These are phyloP conservation scores for Tautogolabrus adspersus DNA, from an alignment of 2,113 vertebrate genomes.

Conservation along the genomic window DNA sequence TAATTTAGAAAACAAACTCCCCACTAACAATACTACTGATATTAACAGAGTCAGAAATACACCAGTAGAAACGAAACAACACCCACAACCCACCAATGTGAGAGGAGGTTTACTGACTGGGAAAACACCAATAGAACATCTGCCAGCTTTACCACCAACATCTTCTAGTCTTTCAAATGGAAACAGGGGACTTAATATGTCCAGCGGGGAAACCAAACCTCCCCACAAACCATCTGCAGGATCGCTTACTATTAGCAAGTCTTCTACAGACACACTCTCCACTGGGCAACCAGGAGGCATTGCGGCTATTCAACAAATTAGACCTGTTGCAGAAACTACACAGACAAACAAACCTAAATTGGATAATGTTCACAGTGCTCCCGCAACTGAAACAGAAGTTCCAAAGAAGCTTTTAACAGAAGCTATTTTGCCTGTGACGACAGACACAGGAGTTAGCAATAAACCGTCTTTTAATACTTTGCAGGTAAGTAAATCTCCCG, in stretches of 20 bases:
- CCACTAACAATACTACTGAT: neutral
- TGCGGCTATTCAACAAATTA: neutral
- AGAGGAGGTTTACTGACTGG: neutral
- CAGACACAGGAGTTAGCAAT: slow-evolving; percentile 9
- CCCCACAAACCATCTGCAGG: slow-evolving; percentile 4
- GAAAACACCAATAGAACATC: slow-evolving; percentile 11
- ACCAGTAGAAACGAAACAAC: neutral
- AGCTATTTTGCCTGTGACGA: neutral
- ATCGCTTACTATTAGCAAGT: slow-evolving; percentile 1
- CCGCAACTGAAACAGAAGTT: slow-evolving; percentile 1
- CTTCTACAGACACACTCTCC: slow-evolving; percentile 10
- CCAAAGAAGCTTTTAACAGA: slow-evolving; percentile 16
- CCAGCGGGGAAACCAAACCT: slow-evolving; percentile 14
- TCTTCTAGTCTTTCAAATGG: slow-evolving; percentile 1
- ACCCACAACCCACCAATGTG: slow-evolving; percentile 6
- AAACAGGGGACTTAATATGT: neutral
- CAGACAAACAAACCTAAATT: slow-evolving; percentile 19
- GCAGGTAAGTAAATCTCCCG: neutral
- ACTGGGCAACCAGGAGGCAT: slow-evolving; percentile 7
- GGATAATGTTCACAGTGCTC: neutral
- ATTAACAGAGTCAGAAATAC: neutral
- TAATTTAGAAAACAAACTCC: neutral
- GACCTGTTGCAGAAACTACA: neutral
- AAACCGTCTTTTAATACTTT: slow-evolving; percentile 22
- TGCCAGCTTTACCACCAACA: neutral